Base-by-base conservation (phyloP, 2,113 vertebrate genomes). In the Protobothrops flavoviridis region DNA sequence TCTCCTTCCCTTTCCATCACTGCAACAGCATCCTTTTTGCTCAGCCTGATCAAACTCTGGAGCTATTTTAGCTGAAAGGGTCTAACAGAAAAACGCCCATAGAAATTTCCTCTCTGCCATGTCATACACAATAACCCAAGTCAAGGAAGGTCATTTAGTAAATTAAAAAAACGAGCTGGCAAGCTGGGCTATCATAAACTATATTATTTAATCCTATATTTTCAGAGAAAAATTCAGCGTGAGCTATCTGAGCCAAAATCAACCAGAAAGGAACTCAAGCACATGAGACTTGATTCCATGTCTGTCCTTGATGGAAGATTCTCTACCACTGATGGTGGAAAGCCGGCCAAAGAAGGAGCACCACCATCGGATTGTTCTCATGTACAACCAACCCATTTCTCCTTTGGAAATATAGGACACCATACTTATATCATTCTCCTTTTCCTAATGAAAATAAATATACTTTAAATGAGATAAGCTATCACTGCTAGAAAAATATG, bases 401-500 rank as follows among this genome's bases (percentile, higher is more conserved):
- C 94, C 96, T 97, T 90, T 93, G 94, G 94, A 96, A 97, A 95
- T 87, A 89, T 20, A 94, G 95, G 92, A 94, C 69, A 90, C n/a
- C 33, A 8, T 90, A 95, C 95, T 94, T 95, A 93, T 89, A 20
- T 94, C 87, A 90, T 94, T 95, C 93, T 96, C 96, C 94, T 96
- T 95, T 95, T 96, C 95, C 95, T 94, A 96, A 61, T 95, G 53
- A 33, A 59, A 91, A 86, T 96, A 96, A 97, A 97, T 96, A 95
- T 96, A 96, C 96, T 96, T 96, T 92, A 95, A 96, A 96, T 94
- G 95, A 94, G 95, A 95, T 97, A 95, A 91, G 93, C 93, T 93
- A 95, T 94, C 91, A 6, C 95, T 94, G 94, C 94, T 96, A 97
- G 95, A 97, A 97, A 97, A 97, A 97, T 91, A 96, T 95, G 95